Base-by-base conservation (phyloP, 2,888 invertebrate species). In the Caenorhabditis panamensis region DNA sequence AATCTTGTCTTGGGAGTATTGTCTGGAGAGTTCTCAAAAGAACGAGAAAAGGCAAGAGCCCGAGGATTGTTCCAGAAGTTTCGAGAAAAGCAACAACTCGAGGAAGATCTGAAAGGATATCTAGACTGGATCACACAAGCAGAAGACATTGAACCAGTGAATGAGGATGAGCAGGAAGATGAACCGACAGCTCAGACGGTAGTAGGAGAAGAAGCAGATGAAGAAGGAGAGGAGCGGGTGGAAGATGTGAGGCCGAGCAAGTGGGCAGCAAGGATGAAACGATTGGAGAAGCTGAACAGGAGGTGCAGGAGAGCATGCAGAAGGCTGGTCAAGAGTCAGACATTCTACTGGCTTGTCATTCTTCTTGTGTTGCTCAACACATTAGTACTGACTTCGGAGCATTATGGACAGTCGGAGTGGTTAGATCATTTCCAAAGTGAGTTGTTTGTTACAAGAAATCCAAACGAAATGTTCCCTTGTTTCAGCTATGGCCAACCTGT, bases 101-200 rank as follows among this genome's bases (percentile, higher is more conserved):
- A 99, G 91, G 97, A 98, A 91, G 98, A 99, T 91, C 93, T 98
- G 61, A 94, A 96, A 71, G 98, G 98, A 1, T 99, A 99, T 93
- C 95, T 99, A 93, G 98, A 99, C 93, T 99, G 99, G 99, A 99
- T 99, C 92, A 96, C 97, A 94, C 97, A 96, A 95, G 99, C 99
- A 93, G 98, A 99, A 95, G 99, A 94, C 98, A 99, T 93, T 94
- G 97, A 93, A 99, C 99, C 88, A 99, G 98, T 87, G 98, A 99
- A 92, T 98, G 98, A 93, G 98, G 99, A 92, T 97, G 96, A 93
- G 94, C 96, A 94, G 97, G 97, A 92, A 16, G 88, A 89, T 63
- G 90, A 90, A 61, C 89, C 89, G 63, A 86, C 87, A 9, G 88
- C 89, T 11, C 90, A 91, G 79, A 91, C 90, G 5, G 85, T 83